Percentiles rank a stretch among this genome's conserved stretches.
Conservation (phyloP, 1,140 invertebrate species). For the Lithobius niger region DNA sequence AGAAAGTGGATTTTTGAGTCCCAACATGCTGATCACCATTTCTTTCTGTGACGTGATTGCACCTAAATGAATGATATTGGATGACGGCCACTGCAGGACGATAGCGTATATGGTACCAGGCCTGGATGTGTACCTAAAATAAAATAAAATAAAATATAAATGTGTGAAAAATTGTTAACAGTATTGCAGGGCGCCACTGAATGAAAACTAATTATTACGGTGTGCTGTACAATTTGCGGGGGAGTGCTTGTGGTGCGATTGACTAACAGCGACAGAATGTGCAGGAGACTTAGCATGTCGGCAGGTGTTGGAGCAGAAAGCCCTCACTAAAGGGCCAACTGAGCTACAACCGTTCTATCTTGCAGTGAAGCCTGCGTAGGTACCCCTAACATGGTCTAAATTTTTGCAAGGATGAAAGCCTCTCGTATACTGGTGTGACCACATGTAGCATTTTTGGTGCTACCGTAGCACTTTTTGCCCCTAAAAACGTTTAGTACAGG, state of each 20-base stretch:
- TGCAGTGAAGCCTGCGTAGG: too few species aligned
- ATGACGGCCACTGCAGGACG: slow-evolving; percentile 48
- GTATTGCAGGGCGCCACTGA: neutral
- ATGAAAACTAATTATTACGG: neutral
- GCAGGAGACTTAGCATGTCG: neutral
- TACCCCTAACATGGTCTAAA: too few species aligned
- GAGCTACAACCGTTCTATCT: too few species aligned
- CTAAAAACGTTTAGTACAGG: too few species aligned
- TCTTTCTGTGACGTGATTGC: slow-evolving; percentile 22
- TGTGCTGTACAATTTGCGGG: neutral
- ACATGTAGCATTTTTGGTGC: too few species aligned
- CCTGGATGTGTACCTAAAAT: slow-evolving; percentile 2
- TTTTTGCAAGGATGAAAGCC: too few species aligned
- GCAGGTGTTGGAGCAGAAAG: neutral
- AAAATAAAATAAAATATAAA: slow-evolving; percentile 7
- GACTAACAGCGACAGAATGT: neutral
- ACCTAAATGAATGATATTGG: slow-evolving; percentile 37
- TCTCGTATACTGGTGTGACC: too few species aligned
- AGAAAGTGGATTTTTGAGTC: slow-evolving; percentile 12
- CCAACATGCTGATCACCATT: slow-evolving; percentile 25
- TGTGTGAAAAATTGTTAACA: too few species aligned
- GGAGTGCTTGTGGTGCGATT: neutral
- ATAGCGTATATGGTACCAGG: slow-evolving; percentile 31
- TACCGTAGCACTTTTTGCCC: too few species aligned
- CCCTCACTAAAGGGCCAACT: neutral